Evolutionary conservation across 2,797 vertebrate species (phyloP).

Genomic region (Syndactyla subalaris): DNA sequence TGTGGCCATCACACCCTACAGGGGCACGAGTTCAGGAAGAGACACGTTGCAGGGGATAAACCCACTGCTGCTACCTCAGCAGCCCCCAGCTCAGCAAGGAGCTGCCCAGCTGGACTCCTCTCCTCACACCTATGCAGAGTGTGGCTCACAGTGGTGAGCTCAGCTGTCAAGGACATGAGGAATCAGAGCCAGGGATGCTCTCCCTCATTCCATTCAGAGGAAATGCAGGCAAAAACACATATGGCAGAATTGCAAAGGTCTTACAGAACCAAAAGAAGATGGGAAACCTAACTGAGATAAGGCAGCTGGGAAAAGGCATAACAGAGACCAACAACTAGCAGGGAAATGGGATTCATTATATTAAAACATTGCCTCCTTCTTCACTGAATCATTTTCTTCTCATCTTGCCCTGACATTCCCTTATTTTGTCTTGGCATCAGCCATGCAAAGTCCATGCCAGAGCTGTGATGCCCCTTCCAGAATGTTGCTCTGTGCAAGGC

Average conservation of each 20-base stretch:
- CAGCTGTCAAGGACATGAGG: background rate
- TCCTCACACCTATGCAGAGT: background rate
- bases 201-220: background rate
- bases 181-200: background rate
- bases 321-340: background rate
- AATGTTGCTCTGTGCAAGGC: background rate
- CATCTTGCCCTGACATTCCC: background rate
- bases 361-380: background rate
- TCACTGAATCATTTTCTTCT: slow-evolving; percentile 7
- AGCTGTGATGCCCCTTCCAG: background rate
- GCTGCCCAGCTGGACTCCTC: background rate
- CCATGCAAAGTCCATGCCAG: background rate
- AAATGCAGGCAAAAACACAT: background rate
- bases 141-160: background rate
- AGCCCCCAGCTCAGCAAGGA: background rate
- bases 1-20: background rate
- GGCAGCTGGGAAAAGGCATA: background rate
- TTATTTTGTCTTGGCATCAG: background rate
- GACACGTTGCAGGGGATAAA: background rate
- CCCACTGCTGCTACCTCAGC: background rate
- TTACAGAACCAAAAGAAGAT: background rate
- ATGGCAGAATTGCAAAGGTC: background rate
- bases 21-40: background rate
- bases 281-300: background rate
- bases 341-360: background rate